Base-by-base conservation (phyloP, 2,113 vertebrate species). In the Sinocyclocheilus anshuiensis region DNA sequence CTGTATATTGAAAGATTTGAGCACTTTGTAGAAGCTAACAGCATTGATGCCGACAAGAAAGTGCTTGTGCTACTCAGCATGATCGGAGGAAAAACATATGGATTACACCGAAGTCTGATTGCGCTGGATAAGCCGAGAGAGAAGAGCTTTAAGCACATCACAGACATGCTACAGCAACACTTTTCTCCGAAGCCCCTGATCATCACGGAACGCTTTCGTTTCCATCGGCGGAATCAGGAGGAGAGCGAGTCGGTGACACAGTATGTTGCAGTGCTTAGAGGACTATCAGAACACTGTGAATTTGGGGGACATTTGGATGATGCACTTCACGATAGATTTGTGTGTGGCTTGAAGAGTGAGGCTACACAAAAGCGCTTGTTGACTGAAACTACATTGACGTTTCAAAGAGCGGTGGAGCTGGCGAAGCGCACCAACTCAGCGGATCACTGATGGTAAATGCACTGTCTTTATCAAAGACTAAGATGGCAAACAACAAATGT, bases 21-120 rank as follows among this genome's bases (percentile, higher is more conserved):
- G 4, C 82, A 71, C 39, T 87, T 87, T 72, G 33, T 79, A 18
- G 22, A 55, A 11, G 81, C 74, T 26, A 84, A 79, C 6, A 45
- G 61, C 15, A 78, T 63, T 22, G 15, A 11, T 20, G 50, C 22
- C 1, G 48, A 71, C 4, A 79, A 85, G 13, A 75, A 42, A 81
- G 61, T 87, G 18, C 6, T 55, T 2, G 81, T 83, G 3, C 57
- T 72, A 29, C 48, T 84, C 4, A 39, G 36, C 36, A 5, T 39
- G 36, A 39, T 39, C 36, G 76, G 86, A 12, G 8, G 33, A 36
- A 36, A 36, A 36, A 36, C 75, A n/a, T 81, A 78, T 4, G 18
- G 65, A 22, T 42, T 85, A 20, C 77, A 81, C 4, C 12, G 42
- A 4, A 85, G 42, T 18, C 55, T 87, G 4, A 2, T 85, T 3